These are phyloP conservation scores for Cataglyphis albicans DNA, from an alignment of 2,888 invertebrate species.

Conservation along the genomic window DNA sequence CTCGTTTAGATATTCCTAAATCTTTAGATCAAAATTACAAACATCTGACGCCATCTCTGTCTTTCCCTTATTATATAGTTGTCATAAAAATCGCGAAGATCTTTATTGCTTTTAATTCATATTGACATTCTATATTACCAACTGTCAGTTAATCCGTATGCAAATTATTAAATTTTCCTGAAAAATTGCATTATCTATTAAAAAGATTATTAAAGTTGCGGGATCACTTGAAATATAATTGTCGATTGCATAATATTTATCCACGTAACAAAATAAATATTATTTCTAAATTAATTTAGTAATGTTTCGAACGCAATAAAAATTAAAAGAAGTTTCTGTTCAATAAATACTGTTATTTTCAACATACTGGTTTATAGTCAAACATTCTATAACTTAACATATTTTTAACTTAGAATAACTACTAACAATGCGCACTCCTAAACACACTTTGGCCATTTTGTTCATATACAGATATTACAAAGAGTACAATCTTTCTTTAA, in stretches of 20 bases:
- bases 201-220: conserved; percentile 5
- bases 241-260: not conserved
- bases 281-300: conserved; percentile 9
- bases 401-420: conserved; percentile 26
- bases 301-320: conserved; percentile 4
- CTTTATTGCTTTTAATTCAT: not conserved
- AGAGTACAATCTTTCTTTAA: conserved; percentile 4
- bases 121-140: not conserved
- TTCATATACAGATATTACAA: conserved; percentile 45
- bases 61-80: not conserved
- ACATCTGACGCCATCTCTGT: not conserved
- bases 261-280: not conserved
- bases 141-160: conserved; percentile 1
- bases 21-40: not conserved
- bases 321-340: not conserved
- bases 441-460: conserved; percentile 37
- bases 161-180: not conserved
- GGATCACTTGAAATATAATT: conserved; percentile 3
- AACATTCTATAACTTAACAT: conserved; percentile 39
- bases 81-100: not conserved
- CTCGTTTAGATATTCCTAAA: not conserved
- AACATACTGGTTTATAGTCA: conserved; percentile 31
- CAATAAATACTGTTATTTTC: conserved; percentile 53
- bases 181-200: not conserved
- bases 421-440: conserved; percentile 15